These are phyloP conservation scores for Brachyistius frenatus DNA, from an alignment of 2,113 vertebrate species.

Conservation along the genomic window DNA sequence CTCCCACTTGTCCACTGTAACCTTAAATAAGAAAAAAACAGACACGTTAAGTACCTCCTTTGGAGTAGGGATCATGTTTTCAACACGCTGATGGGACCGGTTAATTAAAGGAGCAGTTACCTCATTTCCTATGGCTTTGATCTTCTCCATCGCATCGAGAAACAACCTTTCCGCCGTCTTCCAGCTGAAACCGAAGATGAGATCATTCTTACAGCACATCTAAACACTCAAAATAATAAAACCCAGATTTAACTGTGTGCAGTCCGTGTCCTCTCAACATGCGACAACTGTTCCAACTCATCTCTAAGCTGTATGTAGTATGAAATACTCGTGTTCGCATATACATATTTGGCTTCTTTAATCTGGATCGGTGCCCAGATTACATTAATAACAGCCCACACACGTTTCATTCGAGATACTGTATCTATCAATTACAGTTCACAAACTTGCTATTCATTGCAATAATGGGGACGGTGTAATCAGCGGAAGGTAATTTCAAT, in stretches of 20 bases:
- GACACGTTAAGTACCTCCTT: not conserved
- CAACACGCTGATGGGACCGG: not conserved
- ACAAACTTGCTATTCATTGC: too few relatives aligned
- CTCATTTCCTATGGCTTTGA: slow-evolving; percentile 98
- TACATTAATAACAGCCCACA: not conserved
- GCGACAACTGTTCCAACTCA: not conserved
- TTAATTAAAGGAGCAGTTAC: slow-evolving; percentile 74
- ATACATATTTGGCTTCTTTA: not conserved
- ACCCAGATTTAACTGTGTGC: not conserved
- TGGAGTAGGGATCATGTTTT: not conserved
- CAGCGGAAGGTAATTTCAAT: too few relatives aligned
- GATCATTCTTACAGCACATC: not conserved
- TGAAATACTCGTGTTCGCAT: too few relatives aligned
- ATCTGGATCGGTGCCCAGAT: not conserved
- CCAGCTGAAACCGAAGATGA: slow-evolving; percentile 86
- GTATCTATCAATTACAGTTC: too few relatives aligned
- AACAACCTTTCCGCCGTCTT: slow-evolving; percentile 97
- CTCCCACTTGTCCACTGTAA: slow-evolving; percentile 99
- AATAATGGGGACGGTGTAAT: too few relatives aligned
- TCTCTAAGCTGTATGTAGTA: not conserved
- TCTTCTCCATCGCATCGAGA: slow-evolving; percentile 98
- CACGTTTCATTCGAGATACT: too few relatives aligned
- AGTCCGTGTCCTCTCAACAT: not conserved
- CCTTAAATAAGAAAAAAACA: slow-evolving; percentile 77
- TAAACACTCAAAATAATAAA: not conserved